These are phyloP conservation scores for Leuciscus idus DNA, from an alignment of 2,113 vertebrate genomes.

Conservation along the genomic window DNA sequence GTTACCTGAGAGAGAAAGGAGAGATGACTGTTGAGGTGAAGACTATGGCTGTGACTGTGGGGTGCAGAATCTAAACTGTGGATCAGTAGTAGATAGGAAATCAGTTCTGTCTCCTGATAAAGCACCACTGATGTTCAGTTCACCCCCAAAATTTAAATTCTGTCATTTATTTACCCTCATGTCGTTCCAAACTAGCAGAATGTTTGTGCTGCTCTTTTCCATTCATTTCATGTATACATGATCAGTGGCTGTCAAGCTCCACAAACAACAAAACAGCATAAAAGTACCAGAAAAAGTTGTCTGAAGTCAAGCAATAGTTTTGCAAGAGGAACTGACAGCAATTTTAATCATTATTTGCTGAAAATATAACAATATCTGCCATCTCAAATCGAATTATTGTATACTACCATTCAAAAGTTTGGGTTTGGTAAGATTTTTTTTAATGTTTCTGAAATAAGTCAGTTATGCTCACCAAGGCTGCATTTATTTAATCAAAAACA, in stretches of 20 bases:
- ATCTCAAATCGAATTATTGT: neutral
- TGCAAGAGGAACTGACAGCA: neutral
- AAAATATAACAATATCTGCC: neutral
- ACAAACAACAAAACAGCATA: neutral
- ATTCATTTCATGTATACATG: neutral
- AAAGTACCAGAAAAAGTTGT: neutral
- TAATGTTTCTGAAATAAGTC: neutral
- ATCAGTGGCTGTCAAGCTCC: neutral
- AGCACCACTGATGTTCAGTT: neutral
- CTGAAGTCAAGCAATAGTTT: neutral
- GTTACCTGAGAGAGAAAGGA: constrained; percentile 80
- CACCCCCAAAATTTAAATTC: neutral
- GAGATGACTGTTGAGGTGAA: constrained; percentile 3
- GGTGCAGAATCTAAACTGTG: constrained; percentile 10
- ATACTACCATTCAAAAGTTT: neutral
- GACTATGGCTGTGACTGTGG: neutral
- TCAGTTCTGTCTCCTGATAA: constrained; percentile 19
- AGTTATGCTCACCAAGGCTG: neutral
- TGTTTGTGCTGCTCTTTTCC: neutral
- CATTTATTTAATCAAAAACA: neutral
- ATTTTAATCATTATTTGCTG: neutral
- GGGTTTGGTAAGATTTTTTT: no score
- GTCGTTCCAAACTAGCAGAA: neutral
- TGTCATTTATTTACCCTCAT: constrained; percentile 1
- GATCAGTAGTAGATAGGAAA: neutral